phyloP scores from a whole-genome alignment of 2,797 vertebrate genomes.

The Pogonophryne albipinna region DNA sequence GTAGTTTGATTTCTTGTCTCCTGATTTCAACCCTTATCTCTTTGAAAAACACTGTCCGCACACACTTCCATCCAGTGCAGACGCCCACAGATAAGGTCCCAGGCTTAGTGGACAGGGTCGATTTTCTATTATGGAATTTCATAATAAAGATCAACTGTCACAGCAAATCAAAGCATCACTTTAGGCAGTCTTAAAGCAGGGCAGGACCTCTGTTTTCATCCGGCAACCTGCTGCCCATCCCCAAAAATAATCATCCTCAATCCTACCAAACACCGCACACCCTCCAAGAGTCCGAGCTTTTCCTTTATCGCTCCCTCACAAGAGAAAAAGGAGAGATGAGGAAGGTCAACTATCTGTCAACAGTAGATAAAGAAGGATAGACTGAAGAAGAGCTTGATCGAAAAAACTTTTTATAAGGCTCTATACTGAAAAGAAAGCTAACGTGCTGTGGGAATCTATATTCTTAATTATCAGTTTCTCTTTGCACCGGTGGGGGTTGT shows the following conservation, averaged over 20 bases:
- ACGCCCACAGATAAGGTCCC: slow-evolving; percentile 66
- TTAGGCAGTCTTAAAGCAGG: slow-evolving; percentile 67
- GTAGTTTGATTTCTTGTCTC: slow-evolving; percentile 15
- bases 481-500: neutral
- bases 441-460: slow-evolving; percentile 14
- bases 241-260: slow-evolving; percentile 67
- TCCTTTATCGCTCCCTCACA: slow-evolving; percentile 61
- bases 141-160: slow-evolving; percentile 85
- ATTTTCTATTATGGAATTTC: slow-evolving; percentile 84
- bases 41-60: slow-evolving; percentile 24
- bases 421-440: slow-evolving; percentile 30
- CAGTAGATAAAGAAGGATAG: slow-evolving; percentile 64
- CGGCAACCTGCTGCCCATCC: slow-evolving; percentile 40
- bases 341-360: slow-evolving; percentile 78
- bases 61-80: slow-evolving; percentile 41
- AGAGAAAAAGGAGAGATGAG: slow-evolving; percentile 58
- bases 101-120: slow-evolving; percentile 70
- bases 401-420: slow-evolving; percentile 45
- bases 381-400: slow-evolving; percentile 49
- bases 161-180: slow-evolving; percentile 76
- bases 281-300: slow-evolving; percentile 62
- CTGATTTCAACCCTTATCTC: slow-evolving; percentile 44
- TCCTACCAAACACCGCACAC: slow-evolving; percentile 56
- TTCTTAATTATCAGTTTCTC: slow-evolving; percentile 3
- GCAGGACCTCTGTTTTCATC: slow-evolving; percentile 67